Base-by-base conservation (phyloP, 2,888 invertebrate genomes). In the Sepiola atlantica region DNA sequence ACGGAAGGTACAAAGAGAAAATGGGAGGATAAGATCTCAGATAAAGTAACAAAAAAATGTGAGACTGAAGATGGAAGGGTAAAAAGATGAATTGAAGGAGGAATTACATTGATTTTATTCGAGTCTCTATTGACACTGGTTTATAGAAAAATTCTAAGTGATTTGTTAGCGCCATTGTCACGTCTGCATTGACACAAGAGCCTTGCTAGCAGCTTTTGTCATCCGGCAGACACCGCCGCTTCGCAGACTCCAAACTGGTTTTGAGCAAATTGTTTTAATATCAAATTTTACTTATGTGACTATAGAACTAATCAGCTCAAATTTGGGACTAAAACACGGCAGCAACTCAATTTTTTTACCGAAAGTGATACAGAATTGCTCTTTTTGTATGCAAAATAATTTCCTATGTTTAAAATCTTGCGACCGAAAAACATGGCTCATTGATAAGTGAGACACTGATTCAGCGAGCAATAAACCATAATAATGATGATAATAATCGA, bases 121-220 rank as follows among this genome's bases (percentile, higher is more conserved):
- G 16, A 77, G 77, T 32, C n/a, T 77, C 77, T 77, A 77, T 77
- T 77, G 77, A 77, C 16, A 77, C n/a, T 77, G 77, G n/a, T 77
- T 77, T 77, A 77, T 77, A 77, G 77, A 77, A 77, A 77, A 77
- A n/a, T 77, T 77, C 77, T n/a, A 77, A 77, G 77, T 77, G n/a
- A 77, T 77, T 77, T 77, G 77, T 77, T 77, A 77, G 77, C n/a
- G n/a, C 77, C 77, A 32, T 77, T 77, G 77, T 77, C 77, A 77
- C 77, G 77, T n/a, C 77, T 77, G n/a, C n/a, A 77, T 77, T 77
- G 77, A 77, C 77, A 77, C 77, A 77, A 77, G 77, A 77, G n/a
- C 18, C 32, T n/a, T 77, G n/a, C n/a, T 12, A n/a, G 77, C 77
- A 77, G 77, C 77, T 77, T 77, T 77, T 77, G 77, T 77, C 77